These are phyloP conservation scores for Ophonus ardosiacus DNA, from an alignment of 2,888 invertebrate genomes.

Conservation along the genomic window DNA sequence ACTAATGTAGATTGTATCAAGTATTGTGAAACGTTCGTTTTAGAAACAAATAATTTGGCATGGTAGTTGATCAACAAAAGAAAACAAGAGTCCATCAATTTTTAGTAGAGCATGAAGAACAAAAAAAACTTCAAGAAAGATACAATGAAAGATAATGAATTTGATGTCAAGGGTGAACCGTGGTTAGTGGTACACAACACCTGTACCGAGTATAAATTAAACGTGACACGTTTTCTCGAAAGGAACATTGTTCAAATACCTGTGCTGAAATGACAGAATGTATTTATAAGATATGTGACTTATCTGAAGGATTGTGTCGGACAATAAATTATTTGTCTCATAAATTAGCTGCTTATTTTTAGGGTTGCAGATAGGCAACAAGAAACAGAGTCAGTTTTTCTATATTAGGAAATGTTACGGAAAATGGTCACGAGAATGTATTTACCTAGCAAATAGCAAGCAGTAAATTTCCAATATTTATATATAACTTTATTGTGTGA, in stretches of 20 bases:
- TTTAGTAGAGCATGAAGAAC: slow-evolving; percentile 45
- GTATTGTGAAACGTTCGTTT: not conserved
- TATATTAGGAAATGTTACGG: not conserved
- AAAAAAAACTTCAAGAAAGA: not conserved
- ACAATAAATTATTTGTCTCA: slow-evolving; percentile 7
- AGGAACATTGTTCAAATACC: slow-evolving; percentile 40
- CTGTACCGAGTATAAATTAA: slow-evolving; percentile 33
- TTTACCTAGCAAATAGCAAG: not conserved
- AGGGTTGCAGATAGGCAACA: not conserved
- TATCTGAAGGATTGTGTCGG: slow-evolving; percentile 8
- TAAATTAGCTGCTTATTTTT: slow-evolving; percentile 17
- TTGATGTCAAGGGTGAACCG: slow-evolving; percentile 46
- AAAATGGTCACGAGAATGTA: not conserved
- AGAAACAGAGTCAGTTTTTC: not conserved
- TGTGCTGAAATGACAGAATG: slow-evolving; percentile 12
- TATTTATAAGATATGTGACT: slow-evolving; percentile 28
- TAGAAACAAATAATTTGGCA: slow-evolving; percentile 40
- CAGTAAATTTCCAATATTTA: not conserved
- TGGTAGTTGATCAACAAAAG: slow-evolving; percentile 1
- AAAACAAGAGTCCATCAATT: slow-evolving; percentile 15
- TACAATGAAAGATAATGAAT: slow-evolving; percentile 34
- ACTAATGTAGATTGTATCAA: not conserved
- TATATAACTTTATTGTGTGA: not conserved
- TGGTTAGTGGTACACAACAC: slow-evolving; percentile 20
- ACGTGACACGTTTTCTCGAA: slow-evolving; percentile 17